Evolutionary conservation across 2,888 invertebrate species (phyloP).

Genomic region (Clistopyga incitator): DNA sequence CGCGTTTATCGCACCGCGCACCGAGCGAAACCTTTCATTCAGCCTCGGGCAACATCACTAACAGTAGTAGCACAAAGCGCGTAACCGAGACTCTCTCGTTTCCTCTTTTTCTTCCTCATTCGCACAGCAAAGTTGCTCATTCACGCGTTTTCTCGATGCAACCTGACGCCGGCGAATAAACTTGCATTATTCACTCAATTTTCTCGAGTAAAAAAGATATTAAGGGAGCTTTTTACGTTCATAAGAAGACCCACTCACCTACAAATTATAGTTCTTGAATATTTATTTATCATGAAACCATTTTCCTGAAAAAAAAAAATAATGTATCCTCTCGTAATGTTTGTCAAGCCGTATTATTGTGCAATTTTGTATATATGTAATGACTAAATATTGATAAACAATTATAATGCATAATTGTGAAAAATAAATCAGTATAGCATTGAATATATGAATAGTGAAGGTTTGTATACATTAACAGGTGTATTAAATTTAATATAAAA

Average conservation of each 20-base stretch:
- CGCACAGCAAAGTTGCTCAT: constrained; percentile 19
- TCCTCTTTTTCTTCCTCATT: constrained; percentile 29
- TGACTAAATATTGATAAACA: no score
- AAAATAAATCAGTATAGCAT: no score
- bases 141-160: constrained; percentile 54
- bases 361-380: no score
- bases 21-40: constrained; percentile 73
- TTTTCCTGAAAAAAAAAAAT: no score
- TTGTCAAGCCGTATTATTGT: no score
- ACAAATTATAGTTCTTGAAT: neutral
- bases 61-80: constrained; percentile 12
- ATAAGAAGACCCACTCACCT: no score
- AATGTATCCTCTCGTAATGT: no score
- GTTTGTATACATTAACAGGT: no score
- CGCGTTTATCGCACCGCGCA: constrained; percentile 62
- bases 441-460: no score
- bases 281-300: neutral
- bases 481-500: no score
- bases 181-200: constrained; percentile 13
- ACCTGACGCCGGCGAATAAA: constrained; percentile 4
- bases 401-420: no score
- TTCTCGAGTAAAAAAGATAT: neutral
- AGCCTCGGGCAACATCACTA: constrained; percentile 53
- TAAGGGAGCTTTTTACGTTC: neutral
- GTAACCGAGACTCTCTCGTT: constrained; percentile 25